A percentile compares a stretch with the other conserved stretches of the same genome.
These are phyloP conservation scores for Lysandra coridon DNA, from an alignment of 2,888 invertebrate species.

Conservation along the genomic window DNA sequence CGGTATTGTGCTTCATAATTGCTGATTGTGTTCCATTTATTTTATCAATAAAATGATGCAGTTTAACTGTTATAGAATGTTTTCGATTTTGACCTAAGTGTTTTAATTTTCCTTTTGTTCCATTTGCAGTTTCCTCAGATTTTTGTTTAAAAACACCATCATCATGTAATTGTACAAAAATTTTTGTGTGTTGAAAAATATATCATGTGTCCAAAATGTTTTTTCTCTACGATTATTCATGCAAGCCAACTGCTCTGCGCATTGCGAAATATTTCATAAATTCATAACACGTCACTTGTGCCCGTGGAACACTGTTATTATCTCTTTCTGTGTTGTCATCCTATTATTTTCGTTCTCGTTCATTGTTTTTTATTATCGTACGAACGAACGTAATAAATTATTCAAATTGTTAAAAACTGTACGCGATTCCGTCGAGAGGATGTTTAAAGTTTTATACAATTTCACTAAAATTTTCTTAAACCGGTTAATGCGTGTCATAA, in stretches of 20 bases:
- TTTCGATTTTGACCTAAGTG: no score
- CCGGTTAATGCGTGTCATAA: neutral
- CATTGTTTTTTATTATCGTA: slow-evolving; percentile 30
- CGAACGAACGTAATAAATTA: slow-evolving; percentile 21
- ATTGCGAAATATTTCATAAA: slow-evolving; percentile 34
- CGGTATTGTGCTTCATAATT: neutral
- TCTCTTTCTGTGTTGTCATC: slow-evolving; percentile 31
- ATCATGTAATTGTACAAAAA: neutral
- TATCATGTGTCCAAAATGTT: neutral
- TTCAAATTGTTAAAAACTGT: slow-evolving; percentile 30
- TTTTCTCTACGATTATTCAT: slow-evolving; percentile 33
- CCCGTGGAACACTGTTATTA: slow-evolving; percentile 26
- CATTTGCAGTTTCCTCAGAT: neutral
- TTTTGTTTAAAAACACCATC: neutral
- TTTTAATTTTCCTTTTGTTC: neutral
- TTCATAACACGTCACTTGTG: slow-evolving; percentile 33
- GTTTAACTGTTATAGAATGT: neutral
- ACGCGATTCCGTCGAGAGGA: neutral
- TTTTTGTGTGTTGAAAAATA: slow-evolving; percentile 23
- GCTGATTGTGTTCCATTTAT: slow-evolving; percentile 5
- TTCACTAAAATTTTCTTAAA: neutral
- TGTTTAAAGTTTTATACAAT: neutral
- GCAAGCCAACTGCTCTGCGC: slow-evolving; percentile 32
- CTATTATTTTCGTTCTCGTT: slow-evolving; percentile 31
- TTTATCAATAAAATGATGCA: neutral